These are phyloP conservation scores for Bombycilla garrulus DNA, from an alignment of 2,113 vertebrate genomes.

Conservation along the genomic window DNA sequence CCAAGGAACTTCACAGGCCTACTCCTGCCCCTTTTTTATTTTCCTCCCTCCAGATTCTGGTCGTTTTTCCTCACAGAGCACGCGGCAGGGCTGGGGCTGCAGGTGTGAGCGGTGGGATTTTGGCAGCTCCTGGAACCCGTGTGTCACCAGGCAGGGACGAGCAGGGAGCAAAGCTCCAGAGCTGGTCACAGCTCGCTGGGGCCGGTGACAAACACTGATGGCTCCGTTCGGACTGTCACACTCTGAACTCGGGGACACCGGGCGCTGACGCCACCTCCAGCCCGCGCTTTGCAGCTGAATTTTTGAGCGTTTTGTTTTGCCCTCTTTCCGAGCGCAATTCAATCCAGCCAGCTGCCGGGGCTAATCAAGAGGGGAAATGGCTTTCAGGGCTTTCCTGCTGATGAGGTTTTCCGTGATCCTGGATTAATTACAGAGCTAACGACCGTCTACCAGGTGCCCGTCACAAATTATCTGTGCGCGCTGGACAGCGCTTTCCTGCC, in stretches of 20 bases:
- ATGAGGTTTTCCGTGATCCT: not conserved
- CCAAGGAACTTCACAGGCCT: not conserved
- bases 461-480: not conserved
- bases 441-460: not conserved
- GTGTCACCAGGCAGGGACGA: not conserved
- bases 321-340: not conserved
- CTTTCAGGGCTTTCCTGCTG: not conserved
- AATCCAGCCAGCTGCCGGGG: not conserved
- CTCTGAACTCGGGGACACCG: not conserved
- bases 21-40: not conserved
- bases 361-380: not conserved
- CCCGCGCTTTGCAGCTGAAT: not conserved
- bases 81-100: accelerated
- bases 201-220: not conserved
- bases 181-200: not conserved
- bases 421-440: not conserved
- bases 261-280: not conserved
- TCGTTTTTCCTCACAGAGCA: not conserved
- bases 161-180: not conserved
- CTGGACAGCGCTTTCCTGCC: not conserved
- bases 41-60: too few species aligned
- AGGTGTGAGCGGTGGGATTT: accelerated
- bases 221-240: not conserved
- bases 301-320: not conserved
- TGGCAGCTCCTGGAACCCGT: accelerated